Base-by-base conservation (phyloP, 2,888 invertebrate genomes). In the Nebria salina region DNA sequence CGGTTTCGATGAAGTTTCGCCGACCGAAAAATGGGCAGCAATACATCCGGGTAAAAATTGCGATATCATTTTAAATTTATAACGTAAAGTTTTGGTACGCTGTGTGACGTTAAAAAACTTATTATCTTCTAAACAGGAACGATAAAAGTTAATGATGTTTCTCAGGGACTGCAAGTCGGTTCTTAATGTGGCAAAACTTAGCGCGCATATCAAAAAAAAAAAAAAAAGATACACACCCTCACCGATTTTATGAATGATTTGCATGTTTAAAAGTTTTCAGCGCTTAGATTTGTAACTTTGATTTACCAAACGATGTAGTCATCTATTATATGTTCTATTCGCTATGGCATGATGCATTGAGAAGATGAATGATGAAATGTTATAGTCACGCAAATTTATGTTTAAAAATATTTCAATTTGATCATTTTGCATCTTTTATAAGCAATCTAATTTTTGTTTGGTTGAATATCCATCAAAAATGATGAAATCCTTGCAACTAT, bases 31-130 rank as follows among this genome's bases (percentile, higher is more conserved):
- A 34, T 75, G 80, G 0, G 34, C 34, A 34, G 34, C 75, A 76
- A 81, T 81, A 81, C 81, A 81, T 81, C 73, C 76, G 42, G 34
- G 34, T 25, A 76, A 76, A 81, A 81, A 81, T 81, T 81, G 81
- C 81, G 76, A 81, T 81, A 81, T 81, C 81, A 81, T 81, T 81
- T 81, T 81, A 81, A 81, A 81, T 81, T 81, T 81, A 81, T 81
- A 73, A 72, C 72, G 13, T 65, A 76, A 81, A 81, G 68, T 81
- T 81, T 81, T 75, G 3, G 54, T 54, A 54, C 54, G 54, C 54
- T 54, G 73, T 76, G 41, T 76, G 76, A 81, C 81, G 81, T 81
- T 76, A 81, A 81, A 76, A 76, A 81, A 81, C 81, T 81, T 81
- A 81, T 81, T 81, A 81, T 81, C 81, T 76, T 81, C 81, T 81